Evolutionary conservation across 2,113 vertebrate genomes (phyloP), one percentile per base, ranked within the genome.

Genomic region (Nestor notabilis): DNA sequence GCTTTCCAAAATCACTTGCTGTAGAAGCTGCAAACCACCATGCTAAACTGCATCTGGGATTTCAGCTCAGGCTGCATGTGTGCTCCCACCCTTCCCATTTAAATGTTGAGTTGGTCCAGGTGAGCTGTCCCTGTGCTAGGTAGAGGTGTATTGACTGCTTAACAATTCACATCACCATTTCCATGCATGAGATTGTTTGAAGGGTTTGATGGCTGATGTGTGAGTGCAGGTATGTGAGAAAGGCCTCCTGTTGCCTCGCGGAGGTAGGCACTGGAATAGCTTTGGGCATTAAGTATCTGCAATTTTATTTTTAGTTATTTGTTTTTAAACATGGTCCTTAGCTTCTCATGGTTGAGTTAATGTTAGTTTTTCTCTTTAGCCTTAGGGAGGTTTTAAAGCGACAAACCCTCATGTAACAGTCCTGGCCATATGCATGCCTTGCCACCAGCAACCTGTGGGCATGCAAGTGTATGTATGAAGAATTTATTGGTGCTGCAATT

Each of bases 171-270:
- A 0, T 27, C 65, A 33, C 53, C 3, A 0, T 17, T 47, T 33
- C 85, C 1, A 3, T 2, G 2, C 56, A 52, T 50, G 25, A 41
- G 43, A 58, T 29, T 2, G 41, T 56, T 49, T 53, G 78, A 56
- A 63, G 43, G 69, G 7, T 72, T 65, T 80, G 71, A 28, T 83
- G 77, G 37, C 63, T 61, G 60, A 27, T 28, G 21, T 10, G 3
- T 6, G 0, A 17, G 39, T 13, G 3, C 17, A 17, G 0, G 2
- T 43, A 23, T 0, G 0, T 66, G 35, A 47, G 70, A 68, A 20
- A 60, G 56, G 60, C 0, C 1, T 66, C 44, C 63, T 65, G 19
- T 24, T 81, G 64, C 74, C 41, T 53, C 0, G 0, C 4, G 61
- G 47, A 75, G 15, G 21, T 82, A 37, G 77, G 77, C 16, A 7